These are phyloP conservation scores for Tenodera sinensis DNA, from an alignment of 2,888 invertebrate genomes.

Conservation along the genomic window DNA sequence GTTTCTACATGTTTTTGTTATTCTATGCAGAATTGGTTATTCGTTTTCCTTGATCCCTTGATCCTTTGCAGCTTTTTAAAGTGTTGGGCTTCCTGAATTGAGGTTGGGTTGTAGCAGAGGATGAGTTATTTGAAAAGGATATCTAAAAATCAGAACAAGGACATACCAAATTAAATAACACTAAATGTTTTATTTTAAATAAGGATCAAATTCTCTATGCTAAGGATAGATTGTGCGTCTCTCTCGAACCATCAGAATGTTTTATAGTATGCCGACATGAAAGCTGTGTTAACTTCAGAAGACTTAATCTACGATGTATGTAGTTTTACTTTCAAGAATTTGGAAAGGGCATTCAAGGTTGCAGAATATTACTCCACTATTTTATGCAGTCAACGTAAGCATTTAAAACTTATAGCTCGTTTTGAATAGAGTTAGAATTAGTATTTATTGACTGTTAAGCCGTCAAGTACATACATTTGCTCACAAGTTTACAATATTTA, in stretches of 20 bases:
- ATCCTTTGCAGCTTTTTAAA: too few species aligned
- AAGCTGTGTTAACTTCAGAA: not conserved
- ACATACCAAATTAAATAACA: not conserved
- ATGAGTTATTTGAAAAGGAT: not conserved
- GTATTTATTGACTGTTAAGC: too few species aligned
- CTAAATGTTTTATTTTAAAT: not conserved
- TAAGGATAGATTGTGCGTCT: not conserved
- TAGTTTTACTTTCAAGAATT: constrained; percentile 4
- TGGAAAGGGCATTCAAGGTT: not conserved
- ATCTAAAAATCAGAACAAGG: not conserved
- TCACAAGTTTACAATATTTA: too few species aligned
- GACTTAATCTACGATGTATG: constrained; percentile 1
- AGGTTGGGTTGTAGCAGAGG: too few species aligned
- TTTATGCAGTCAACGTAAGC: constrained; percentile 1
- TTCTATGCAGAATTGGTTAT: too few species aligned
- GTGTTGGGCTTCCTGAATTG: too few species aligned
- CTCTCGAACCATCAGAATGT: not conserved
- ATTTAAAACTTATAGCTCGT: not conserved
- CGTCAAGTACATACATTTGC: too few species aligned
- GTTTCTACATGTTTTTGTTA: too few species aligned
- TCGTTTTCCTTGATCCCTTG: too few species aligned
- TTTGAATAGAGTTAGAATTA: too few species aligned
- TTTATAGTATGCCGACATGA: not conserved
- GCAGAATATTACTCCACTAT: not conserved
- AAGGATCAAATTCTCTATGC: not conserved